These are phyloP conservation scores for Apaloderma vittatum DNA, from an alignment of 2,113 vertebrate genomes.

Conservation along the genomic window DNA sequence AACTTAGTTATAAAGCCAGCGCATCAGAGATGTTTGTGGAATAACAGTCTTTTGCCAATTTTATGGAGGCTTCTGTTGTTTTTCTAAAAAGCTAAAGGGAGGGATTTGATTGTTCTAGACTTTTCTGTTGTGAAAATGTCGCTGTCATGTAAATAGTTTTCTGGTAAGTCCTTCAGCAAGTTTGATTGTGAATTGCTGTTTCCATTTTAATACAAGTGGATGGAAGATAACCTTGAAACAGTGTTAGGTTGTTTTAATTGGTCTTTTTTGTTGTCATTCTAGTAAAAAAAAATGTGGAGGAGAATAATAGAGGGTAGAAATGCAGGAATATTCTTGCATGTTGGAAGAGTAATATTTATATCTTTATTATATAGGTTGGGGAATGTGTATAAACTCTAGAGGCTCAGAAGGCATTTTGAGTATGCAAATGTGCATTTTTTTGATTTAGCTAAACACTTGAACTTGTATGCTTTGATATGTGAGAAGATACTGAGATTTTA, in stretches of 20 bases:
- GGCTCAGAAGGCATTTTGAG: neutral
- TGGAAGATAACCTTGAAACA: neutral
- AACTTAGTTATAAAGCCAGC: neutral
- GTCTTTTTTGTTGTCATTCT: neutral
- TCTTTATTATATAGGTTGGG: neutral
- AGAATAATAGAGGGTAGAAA: neutral
- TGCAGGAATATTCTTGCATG: neutral
- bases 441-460: neutral
- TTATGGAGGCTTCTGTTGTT: neutral
- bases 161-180: neutral
- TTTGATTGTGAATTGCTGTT: neutral
- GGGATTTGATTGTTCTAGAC: neutral
- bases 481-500: neutral
- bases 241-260: neutral
- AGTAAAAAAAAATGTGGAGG: neutral
- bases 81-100: neutral
- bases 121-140: neutral
- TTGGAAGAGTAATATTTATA: neutral
- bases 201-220: neutral
- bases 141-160: neutral
- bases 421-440: neutral
- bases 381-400: neutral
- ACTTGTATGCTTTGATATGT: neutral
- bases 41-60: neutral
- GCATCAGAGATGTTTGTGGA: neutral